phyloP scores from a whole-genome alignment of 1,140 invertebrate species.

The Aradophagus sp. region DNA sequence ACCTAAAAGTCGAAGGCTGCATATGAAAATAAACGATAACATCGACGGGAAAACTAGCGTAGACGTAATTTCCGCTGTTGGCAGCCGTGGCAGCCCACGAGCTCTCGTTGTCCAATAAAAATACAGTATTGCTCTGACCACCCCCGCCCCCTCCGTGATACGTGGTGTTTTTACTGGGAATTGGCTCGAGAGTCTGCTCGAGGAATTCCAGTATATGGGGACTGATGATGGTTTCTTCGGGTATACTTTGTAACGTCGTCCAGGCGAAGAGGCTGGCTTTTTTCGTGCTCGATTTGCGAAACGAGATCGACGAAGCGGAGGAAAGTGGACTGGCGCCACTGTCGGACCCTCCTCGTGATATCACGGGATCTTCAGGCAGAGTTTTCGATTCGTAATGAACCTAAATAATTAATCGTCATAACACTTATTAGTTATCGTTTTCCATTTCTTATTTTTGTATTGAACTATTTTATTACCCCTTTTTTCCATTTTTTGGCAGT shows the following conservation, averaged over 20 bases:
- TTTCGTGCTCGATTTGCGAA: constrained; percentile 83
- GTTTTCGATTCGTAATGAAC: constrained; percentile 92
- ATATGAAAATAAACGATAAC: constrained; percentile 99
- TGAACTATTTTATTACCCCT: no score
- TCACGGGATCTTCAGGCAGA: constrained; percentile 77
- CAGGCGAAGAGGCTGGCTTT: constrained; percentile 95
- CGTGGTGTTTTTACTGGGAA: constrained; percentile 81
- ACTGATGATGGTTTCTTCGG: constrained; percentile 96
- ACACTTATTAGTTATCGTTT: no score
- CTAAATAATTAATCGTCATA: no score
- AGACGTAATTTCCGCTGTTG: constrained; percentile 84
- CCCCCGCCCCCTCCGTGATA: constrained; percentile 68
- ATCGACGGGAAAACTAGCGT: constrained; percentile 97
- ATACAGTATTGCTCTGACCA: constrained; percentile 64
- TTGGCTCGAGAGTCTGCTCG: constrained; percentile 95
- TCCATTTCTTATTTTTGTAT: no score
- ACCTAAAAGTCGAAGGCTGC: constrained; percentile 93
- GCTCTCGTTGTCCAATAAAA: constrained; percentile 68
- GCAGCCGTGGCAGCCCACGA: constrained; percentile 73
- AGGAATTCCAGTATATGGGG: constrained; percentile 96
- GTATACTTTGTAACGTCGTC: constrained; percentile 96
- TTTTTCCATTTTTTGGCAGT: no score
- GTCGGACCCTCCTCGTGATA: constrained; percentile 63
- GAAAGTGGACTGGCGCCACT: constrained; percentile 54
- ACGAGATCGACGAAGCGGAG: constrained; percentile 60